Conservation (phyloP, 2,113 vertebrate genomes). For the Silurus glanis region DNA sequence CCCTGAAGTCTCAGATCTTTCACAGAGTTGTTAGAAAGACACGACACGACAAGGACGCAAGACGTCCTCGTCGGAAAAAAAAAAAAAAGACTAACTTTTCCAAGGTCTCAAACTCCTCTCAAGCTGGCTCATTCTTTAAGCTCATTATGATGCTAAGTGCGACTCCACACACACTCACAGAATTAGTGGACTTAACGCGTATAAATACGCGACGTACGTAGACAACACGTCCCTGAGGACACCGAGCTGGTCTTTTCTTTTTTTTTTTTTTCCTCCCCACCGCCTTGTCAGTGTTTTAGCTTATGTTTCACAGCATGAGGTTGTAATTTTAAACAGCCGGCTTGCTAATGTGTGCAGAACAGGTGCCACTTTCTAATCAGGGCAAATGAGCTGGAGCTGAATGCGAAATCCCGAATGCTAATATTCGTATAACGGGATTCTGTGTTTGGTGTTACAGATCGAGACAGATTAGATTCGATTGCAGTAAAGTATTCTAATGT, state of each 20-base stretch:
- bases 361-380: slow-evolving; percentile 19
- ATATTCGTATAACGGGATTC: slow-evolving; percentile 1
- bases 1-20: background rate
- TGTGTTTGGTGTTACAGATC: background rate
- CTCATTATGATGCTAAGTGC: slow-evolving; percentile 16
- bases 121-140: background rate
- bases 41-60: background rate
- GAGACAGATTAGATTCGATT: background rate
- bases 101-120: slow-evolving; percentile 17
- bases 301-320: slow-evolving; percentile 13
- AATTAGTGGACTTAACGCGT: slow-evolving; percentile 20
- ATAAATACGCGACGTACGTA: slow-evolving; percentile 1
- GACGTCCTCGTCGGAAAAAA: background rate
- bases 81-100: background rate
- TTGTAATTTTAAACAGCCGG: slow-evolving; percentile 28
- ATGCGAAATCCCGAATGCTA: slow-evolving; percentile 22
- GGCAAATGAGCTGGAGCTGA: slow-evolving; percentile 33
- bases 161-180: slow-evolving; percentile 14
- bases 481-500: no score
- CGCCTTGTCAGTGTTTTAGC: background rate
- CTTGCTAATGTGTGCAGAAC: slow-evolving; percentile 14
- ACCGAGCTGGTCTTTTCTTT: slow-evolving; percentile 5
- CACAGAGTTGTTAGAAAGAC: background rate
- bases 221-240: slow-evolving; percentile 5
- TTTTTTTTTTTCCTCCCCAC: no score